Evolutionary conservation across 1,140 invertebrate species (phyloP), one percentile per base, ranked within the genome.

Genomic region (Drosophila bocqueti): DNA sequence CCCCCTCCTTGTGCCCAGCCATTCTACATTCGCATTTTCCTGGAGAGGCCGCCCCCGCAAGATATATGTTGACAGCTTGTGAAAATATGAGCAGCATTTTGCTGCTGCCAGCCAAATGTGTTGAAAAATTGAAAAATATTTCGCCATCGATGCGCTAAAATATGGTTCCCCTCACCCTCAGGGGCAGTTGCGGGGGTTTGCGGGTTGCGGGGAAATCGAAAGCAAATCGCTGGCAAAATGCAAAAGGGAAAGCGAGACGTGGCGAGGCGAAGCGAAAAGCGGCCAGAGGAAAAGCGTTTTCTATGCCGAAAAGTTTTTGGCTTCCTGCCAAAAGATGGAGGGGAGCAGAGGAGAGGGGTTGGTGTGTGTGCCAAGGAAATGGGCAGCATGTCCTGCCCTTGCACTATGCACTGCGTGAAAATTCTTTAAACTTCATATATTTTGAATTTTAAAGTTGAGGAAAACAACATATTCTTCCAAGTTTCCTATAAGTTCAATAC

Each of bases 71-170:
- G 84, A 89, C 84, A 89, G 84, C 73, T 89, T 89, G 69, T 75
- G 64, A 89, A 89, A 89, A 89, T 89, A 89, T 89, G 84, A 89
- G 84, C 85, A 89, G 78, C 81, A 62, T 90, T 89, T 89, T 90
- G 84, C 85, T 89, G 81, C 74, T 89, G 81, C 85, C 84, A 87
- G 84, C 84, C 84, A 87, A 87, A 87, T 87, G 84, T 89, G 84
- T 89, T 89, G 84, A 89, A 89, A 89, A 89, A 89, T 89, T 87
- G 83, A 87, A 87, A 89, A 87, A 87, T 89, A 89, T 87, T 87
- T 87, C 81, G 84, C 81, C 73, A 74, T 89, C 84, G 85, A 89
- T 89, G 84, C 75, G 75, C 84, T 89, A 81, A 89, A 90, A 89
- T 89, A 89, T 89, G 84, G 81, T 84, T 49, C 61, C 73, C 72